Evolutionary conservation across 1,140 invertebrate genomes (phyloP).

Genomic region (Daktulosphaira vitifoliae): DNA sequence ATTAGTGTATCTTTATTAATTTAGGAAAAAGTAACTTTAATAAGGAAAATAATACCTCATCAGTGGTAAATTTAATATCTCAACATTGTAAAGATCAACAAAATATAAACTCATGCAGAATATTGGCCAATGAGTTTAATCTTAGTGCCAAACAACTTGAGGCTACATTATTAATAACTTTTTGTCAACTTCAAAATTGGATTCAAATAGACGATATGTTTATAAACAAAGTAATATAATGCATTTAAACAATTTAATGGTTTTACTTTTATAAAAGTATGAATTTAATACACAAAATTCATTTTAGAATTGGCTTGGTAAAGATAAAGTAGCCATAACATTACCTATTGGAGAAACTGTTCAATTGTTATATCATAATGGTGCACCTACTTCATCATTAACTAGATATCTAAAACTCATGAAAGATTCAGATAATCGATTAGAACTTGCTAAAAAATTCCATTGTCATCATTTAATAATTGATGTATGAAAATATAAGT

Average conservation of each 20-base stretch:
- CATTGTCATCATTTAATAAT: constrained; percentile 22
- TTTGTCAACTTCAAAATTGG: constrained; percentile 32
- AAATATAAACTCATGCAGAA: constrained; percentile 8
- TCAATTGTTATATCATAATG: constrained; percentile 16
- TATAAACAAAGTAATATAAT: constrained; percentile 18
- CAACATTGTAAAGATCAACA: constrained; percentile 17
- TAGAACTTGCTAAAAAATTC: constrained; percentile 23
- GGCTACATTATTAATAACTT: constrained; percentile 17
- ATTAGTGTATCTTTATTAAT: background rate
- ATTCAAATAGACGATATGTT: constrained; percentile 23
- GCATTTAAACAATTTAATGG: too few species aligned
- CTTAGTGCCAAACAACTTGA: constrained; percentile 21
- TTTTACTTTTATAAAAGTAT: background rate
- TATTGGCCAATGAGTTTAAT: constrained; percentile 20
- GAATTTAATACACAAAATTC: background rate
- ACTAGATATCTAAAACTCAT: constrained; percentile 25
- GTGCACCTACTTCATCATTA: constrained; percentile 25
- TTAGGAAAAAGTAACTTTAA: constrained; percentile 2
- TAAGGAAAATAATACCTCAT: background rate
- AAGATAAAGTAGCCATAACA: constrained; percentile 12
- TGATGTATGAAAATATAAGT: constrained; percentile 20
- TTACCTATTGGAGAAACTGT: constrained; percentile 25
- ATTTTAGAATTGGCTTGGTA: constrained; percentile 31
- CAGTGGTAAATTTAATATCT: constrained; percentile 5
- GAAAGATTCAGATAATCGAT: constrained; percentile 28